Evolutionary conservation across 2,888 invertebrate species (phyloP).

Genomic region (Tipula vernalis): DNA sequence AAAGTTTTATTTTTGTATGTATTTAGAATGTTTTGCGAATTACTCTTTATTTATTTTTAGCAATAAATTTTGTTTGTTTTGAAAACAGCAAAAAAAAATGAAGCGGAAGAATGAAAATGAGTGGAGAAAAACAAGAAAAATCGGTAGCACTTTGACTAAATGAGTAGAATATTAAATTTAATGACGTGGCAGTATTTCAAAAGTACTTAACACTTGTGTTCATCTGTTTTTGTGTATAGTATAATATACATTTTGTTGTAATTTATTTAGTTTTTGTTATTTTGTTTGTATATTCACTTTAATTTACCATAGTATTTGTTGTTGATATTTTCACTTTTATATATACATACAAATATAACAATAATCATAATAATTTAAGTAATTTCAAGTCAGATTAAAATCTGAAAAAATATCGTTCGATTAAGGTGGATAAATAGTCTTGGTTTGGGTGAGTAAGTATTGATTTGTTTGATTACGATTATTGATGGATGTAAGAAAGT

Average conservation of each 20-base stretch:
- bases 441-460: neutral
- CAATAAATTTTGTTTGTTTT: neutral
- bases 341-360: neutral
- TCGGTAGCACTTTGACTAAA: slow-evolving; percentile 19
- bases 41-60: neutral
- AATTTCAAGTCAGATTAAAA: neutral
- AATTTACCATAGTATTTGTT: neutral
- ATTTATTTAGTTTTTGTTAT: neutral
- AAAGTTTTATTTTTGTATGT: neutral
- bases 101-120: neutral
- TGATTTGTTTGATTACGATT: no score
- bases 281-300: neutral
- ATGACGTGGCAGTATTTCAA: slow-evolving; percentile 19
- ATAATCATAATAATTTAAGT: neutral
- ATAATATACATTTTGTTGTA: neutral
- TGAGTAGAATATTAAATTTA: slow-evolving; percentile 19
- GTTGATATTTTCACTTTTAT: neutral
- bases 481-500: no score
- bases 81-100: neutral
- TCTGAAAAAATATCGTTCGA: neutral
- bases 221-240: neutral
- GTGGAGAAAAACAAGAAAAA: slow-evolving; percentile 15
- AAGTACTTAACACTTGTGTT: slow-evolving; percentile 7
- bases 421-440: neutral
- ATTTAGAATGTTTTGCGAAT: neutral